A percentile compares a stretch with the other conserved stretches of the same genome.
These are phyloP conservation scores for Atopsyche davidsoni DNA, from an alignment of 1,140 invertebrate genomes.

Conservation along the genomic window DNA sequence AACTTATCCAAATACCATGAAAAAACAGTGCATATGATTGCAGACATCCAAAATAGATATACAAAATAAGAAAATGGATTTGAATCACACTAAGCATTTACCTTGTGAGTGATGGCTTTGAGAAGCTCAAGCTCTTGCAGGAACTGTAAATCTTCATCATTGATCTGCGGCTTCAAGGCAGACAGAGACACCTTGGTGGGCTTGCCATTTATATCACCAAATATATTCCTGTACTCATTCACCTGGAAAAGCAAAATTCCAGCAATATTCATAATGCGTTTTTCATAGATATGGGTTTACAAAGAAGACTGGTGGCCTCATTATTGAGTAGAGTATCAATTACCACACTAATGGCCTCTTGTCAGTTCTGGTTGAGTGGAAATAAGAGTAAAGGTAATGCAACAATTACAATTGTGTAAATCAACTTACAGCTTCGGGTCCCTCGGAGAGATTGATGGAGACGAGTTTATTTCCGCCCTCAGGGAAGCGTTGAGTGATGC, in stretches of 20 bases:
- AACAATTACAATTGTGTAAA: constrained; percentile 4
- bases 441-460: constrained; percentile 58
- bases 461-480: constrained; percentile 54
- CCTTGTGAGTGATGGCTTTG: constrained; percentile 54
- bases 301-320: no score
- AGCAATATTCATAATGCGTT: no score
- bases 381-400: no score
- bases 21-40: constrained; percentile 13
- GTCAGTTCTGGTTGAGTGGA: no score
- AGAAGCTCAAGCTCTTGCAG: constrained; percentile 58
- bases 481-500: constrained; percentile 52
- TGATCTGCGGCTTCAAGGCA: constrained; percentile 50
- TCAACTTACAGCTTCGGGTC: constrained; percentile 54
- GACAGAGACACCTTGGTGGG: constrained; percentile 40
- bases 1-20: constrained; percentile 8
- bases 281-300: no score
- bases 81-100: no score
- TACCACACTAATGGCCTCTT: no score
- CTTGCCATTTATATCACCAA: constrained; percentile 48
- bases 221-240: constrained; percentile 41
- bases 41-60: no score
- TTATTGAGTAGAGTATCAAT: no score
- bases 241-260: constrained; percentile 34
- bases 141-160: constrained; percentile 61
- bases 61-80: no score